Evolutionary conservation across 2,113 vertebrate genomes (phyloP).

Genomic region (Trematocara unimaculatum): DNA sequence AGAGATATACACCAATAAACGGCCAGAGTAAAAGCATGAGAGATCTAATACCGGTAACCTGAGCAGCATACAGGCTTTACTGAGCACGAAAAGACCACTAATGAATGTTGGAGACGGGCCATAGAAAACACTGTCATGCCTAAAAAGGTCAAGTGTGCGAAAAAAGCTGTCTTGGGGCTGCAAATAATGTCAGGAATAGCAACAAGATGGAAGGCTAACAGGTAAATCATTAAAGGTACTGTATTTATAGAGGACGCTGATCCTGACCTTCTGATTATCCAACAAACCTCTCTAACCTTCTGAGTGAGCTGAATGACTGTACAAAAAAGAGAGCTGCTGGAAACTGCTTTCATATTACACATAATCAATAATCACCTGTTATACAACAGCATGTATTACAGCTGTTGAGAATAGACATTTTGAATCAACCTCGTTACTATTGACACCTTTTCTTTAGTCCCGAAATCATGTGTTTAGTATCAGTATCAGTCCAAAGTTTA

Average conservation of each 20-base stretch:
- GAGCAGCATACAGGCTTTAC: background rate
- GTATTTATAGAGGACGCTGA: background rate
- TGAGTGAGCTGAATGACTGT: background rate
- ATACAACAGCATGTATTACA: background rate
- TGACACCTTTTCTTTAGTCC: background rate
- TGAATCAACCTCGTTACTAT: background rate
- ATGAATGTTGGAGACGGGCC: background rate
- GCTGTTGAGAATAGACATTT: background rate
- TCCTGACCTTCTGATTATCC: background rate
- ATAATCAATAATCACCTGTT: background rate
- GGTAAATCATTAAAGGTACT: background rate
- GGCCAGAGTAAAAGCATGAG: background rate
- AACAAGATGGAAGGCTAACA: background rate
- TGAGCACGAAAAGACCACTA: background rate
- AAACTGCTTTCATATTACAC: background rate
- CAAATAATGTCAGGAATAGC: background rate
- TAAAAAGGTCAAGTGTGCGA: background rate
- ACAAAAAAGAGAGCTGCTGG: background rate
- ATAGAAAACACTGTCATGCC: background rate
- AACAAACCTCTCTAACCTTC: background rate
- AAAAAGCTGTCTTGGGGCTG: background rate
- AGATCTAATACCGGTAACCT: background rate
- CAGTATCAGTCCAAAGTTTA: background rate
- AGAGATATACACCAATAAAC: background rate
- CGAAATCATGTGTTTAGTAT: background rate